These are phyloP conservation scores for Aphelenchoides besseyi DNA, from an alignment of 1,140 invertebrate species.

Conservation along the genomic window DNA sequence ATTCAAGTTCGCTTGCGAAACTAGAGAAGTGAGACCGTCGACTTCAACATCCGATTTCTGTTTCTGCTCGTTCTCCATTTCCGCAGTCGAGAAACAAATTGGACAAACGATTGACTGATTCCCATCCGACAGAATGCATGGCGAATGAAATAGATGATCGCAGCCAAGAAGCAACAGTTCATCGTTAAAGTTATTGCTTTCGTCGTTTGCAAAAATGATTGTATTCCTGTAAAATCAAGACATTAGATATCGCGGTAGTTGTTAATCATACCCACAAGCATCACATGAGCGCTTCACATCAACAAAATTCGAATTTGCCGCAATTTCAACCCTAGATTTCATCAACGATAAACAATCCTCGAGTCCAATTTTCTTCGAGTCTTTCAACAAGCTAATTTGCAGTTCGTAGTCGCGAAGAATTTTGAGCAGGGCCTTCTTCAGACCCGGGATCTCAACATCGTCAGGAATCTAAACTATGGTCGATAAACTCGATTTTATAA, in stretches of 20 bases:
- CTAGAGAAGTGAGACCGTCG: neutral
- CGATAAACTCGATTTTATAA: constrained; percentile 75
- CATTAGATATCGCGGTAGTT: too few relatives aligned
- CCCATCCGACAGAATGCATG: constrained; percentile 18
- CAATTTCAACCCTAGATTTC: neutral
- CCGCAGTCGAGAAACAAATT: neutral
- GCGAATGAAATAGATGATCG: constrained; percentile 29
- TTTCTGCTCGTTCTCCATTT: neutral
- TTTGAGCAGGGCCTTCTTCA: constrained; percentile 85
- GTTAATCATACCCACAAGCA: neutral
- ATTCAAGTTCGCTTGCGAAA: neutral
- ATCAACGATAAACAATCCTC: constrained; percentile 1
- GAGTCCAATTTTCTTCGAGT: constrained; percentile 33
- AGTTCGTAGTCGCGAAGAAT: constrained; percentile 92
- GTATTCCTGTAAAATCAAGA: neutral
- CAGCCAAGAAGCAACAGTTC: constrained; percentile 39
- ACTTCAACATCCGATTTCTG: too few relatives aligned
- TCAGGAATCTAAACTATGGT: constrained; percentile 73
- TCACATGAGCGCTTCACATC: neutral
- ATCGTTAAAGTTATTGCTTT: neutral
- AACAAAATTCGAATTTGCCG: neutral
- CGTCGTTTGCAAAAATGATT: neutral
- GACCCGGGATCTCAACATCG: constrained; percentile 78
- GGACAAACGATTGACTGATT: neutral
- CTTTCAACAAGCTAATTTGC: constrained; percentile 68